These are phyloP conservation scores for Phylloscopus trochilus DNA, from an alignment of 2,113 vertebrate species.

Conservation along the genomic window DNA sequence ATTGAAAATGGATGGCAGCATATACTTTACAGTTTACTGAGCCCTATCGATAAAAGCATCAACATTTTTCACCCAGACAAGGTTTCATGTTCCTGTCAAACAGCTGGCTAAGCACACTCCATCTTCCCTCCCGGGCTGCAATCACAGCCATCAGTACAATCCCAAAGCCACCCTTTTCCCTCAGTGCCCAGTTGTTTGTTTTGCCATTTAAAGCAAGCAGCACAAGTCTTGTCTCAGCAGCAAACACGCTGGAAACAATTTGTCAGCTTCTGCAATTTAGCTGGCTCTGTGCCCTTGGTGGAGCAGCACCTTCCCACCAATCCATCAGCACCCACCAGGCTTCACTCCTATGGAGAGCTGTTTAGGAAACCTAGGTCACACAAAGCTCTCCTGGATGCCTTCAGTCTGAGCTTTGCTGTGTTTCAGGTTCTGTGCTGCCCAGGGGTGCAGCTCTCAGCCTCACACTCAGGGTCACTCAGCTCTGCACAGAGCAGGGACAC, in stretches of 20 bases:
- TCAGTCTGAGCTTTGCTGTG: too few relatives aligned
- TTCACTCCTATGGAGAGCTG: background rate
- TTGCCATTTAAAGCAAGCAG: background rate
- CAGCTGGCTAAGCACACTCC: background rate
- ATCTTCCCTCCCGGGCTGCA: background rate
- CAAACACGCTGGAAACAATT: background rate
- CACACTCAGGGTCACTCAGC: too few relatives aligned
- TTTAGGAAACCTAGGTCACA: background rate
- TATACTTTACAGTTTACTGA: conserved; percentile 50
- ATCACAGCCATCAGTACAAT: background rate
- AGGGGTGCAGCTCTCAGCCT: too few relatives aligned
- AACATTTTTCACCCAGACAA: conserved; percentile 55
- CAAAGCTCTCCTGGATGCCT: background rate
- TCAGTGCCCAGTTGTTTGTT: background rate
- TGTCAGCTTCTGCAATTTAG: background rate
- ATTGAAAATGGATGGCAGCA: conserved; percentile 26
- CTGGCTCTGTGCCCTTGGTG: background rate
- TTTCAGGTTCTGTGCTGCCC: too few relatives aligned
- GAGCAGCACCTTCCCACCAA: background rate
- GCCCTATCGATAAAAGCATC: conserved; percentile 38
- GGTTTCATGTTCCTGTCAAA: conserved; percentile 28
- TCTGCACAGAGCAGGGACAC: too few relatives aligned
- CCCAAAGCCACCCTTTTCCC: background rate
- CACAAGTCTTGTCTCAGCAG: background rate
- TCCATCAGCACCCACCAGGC: background rate